Percentiles rank a stretch among this genome's conserved stretches.
Conservation (phyloP, 1,140 invertebrate genomes). For the Proales similis region DNA sequence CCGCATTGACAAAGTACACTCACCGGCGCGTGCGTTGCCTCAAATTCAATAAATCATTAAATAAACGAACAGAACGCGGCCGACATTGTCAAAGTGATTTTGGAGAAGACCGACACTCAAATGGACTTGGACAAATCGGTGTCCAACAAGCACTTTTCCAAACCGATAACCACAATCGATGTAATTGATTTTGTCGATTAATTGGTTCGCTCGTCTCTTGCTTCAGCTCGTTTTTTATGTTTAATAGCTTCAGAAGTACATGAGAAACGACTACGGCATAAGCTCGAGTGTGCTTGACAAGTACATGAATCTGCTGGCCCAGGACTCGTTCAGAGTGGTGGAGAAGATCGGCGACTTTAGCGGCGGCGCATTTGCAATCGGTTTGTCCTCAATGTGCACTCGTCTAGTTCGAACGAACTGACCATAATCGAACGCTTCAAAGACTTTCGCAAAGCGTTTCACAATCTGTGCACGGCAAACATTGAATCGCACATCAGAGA, state of each 20-base stretch:
- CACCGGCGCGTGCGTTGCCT: neutral
- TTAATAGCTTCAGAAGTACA: constrained; percentile 31
- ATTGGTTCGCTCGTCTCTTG: neutral
- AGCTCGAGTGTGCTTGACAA: constrained; percentile 20
- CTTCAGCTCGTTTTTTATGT: neutral
- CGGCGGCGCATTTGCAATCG: constrained; percentile 16
- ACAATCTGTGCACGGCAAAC: constrained; percentile 5
- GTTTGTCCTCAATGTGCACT: no score
- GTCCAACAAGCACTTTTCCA: neutral
- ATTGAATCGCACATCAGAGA: constrained; percentile 25
- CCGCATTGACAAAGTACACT: constrained; percentile 14
- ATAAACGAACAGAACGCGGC: constrained; percentile 24
- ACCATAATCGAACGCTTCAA: no score
- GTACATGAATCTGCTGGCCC: constrained; percentile 13
- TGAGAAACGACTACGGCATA: constrained; percentile 8
- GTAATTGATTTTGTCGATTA: neutral
- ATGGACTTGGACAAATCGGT: constrained; percentile 5
- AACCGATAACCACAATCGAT: constrained; percentile 27
- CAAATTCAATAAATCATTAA: neutral
- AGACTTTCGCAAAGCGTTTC: constrained; percentile 24
- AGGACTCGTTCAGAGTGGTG: constrained; percentile 31
- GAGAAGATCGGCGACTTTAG: constrained; percentile 32
- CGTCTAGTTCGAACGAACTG: no score
- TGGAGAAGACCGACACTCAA: neutral
- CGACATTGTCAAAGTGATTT: constrained; percentile 1